These are phyloP conservation scores for Thamnophis sirtalis DNA, from an alignment of 2,113 vertebrate species.

Conservation along the genomic window DNA sequence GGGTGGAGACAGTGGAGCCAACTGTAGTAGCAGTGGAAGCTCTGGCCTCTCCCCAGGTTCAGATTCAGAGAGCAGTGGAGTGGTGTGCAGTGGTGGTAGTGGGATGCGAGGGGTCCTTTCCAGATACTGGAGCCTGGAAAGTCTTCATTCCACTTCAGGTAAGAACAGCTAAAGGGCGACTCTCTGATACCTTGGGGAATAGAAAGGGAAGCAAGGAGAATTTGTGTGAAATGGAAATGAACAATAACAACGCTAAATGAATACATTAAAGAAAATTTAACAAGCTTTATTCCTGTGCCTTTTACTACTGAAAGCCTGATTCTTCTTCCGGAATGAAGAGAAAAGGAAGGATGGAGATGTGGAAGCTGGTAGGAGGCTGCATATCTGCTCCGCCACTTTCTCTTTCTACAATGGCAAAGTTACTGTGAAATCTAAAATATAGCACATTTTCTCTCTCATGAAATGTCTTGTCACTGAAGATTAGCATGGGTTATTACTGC, in stretches of 20 bases:
- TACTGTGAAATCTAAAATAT: conserved; percentile 9
- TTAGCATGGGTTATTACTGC: conserved; percentile 23
- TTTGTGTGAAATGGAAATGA: conserved; percentile 6
- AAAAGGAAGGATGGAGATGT: conserved; percentile 26
- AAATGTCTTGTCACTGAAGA: conserved; percentile 18
- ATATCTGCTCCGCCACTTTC: rapidly evolving
- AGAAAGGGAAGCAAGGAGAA: conserved; percentile 9
- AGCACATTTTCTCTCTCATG: neutral
- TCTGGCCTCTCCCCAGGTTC: conserved; percentile 86
- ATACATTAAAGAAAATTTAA: neutral
- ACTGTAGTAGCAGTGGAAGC: conserved; percentile 83
- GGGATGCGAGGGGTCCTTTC: conserved; percentile 86
- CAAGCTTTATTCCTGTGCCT: neutral
- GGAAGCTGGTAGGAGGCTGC: conserved; percentile 5
- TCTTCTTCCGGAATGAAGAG: conserved; percentile 9
- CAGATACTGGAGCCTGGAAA: conserved; percentile 94
- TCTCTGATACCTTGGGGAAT: conserved; percentile 56
- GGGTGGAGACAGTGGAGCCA: conserved; percentile 78
- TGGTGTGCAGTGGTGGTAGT: conserved; percentile 71
- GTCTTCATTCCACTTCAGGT: conserved; percentile 92
- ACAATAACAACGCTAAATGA: neutral
- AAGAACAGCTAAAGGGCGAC: conserved; percentile 46
- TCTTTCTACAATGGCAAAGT: neutral
- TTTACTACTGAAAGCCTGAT: neutral
- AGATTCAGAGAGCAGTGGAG: conserved; percentile 84